Base-by-base conservation (phyloP, 2,888 invertebrate species). In the Epsilonema sp. region DNA sequence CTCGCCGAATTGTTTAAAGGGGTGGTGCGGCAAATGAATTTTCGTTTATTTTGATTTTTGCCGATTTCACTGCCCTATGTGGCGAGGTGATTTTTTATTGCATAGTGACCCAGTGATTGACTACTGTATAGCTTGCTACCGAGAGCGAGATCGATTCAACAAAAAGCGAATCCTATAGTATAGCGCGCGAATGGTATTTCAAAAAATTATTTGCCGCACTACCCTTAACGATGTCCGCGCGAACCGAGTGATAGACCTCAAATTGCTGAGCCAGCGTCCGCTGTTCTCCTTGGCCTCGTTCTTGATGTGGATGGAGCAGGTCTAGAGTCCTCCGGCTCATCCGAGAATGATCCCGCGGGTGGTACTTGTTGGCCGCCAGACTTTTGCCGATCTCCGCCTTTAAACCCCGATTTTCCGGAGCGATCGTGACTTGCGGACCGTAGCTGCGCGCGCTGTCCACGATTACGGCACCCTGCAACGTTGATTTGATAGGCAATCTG, bases 251-350 rank as follows among this genome's bases (percentile, higher is more conserved):
- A 22, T 44, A 44, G 37, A 48, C 42, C 8, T 3, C 19, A 3
- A 21, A 11, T n/a, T 36, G 44, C 40, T 45, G n/a, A 3, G 25
- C 42, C 8, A 16, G 5, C 16, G 22, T 45, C 43, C 44, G 31
- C 23, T n/a, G n/a, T 37, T 3, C n/a, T 5, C 26, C 26, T 43
- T 42, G 11, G 40, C 47, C 37, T 48, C 48, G 36, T 44, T 48
- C 19, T 19, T 45, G 26, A 48, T 48, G 42, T 48, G 48, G 13
- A 48, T 21, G 16, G 48, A 48, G 26, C 48, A 48, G 25, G 48
- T 48, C 44, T 44, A 48, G 24, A 48, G 37, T 48, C 44, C 39
- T 48, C 48, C 25, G 48, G 43, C 26, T 48, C 48, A 38, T 48
- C 48, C 26, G 11, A 8, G 37, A n/a, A 44, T 13, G 22, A 47